These are phyloP conservation scores for Poicephalus meyeri DNA, from an alignment of 2,113 vertebrate species.

Conservation along the genomic window DNA sequence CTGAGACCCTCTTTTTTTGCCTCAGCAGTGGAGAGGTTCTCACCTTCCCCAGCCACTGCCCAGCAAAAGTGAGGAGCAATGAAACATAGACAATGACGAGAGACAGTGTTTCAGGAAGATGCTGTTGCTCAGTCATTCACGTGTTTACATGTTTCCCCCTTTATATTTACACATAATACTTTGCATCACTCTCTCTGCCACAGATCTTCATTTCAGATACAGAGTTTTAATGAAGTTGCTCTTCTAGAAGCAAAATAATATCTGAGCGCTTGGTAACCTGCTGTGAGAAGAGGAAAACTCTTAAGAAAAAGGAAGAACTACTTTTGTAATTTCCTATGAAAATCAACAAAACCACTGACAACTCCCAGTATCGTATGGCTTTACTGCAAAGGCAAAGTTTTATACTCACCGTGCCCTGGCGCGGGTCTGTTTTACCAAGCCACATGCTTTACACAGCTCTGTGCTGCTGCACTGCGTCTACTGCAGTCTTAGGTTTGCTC, in stretches of 20 bases:
- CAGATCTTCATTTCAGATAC: neutral
- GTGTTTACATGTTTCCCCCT: neutral
- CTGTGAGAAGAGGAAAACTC: neutral
- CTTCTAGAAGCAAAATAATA: neutral
- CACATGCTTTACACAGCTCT: neutral
- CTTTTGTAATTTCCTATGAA: neutral
- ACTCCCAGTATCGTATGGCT: neutral
- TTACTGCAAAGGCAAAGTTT: neutral
- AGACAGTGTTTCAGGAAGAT: neutral
- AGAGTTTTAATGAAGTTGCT: neutral
- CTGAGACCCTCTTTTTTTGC: neutral
- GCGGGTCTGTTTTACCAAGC: neutral
- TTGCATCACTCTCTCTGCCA: neutral
- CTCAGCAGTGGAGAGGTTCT: neutral
- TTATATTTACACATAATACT: neutral
- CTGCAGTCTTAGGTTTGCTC: neutral
- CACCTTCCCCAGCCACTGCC: neutral
- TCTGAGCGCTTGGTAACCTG: fast-evolving
- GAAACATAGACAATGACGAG: neutral
- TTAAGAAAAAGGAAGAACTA: neutral
- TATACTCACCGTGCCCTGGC: neutral
- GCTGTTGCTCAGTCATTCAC: neutral
- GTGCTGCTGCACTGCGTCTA: neutral
- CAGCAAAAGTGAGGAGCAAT: neutral
- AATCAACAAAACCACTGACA: neutral